Evolutionary conservation across 2,888 invertebrate species (phyloP), one percentile per base, ranked within the genome.

Genomic region (Papilio demoleus): DNA sequence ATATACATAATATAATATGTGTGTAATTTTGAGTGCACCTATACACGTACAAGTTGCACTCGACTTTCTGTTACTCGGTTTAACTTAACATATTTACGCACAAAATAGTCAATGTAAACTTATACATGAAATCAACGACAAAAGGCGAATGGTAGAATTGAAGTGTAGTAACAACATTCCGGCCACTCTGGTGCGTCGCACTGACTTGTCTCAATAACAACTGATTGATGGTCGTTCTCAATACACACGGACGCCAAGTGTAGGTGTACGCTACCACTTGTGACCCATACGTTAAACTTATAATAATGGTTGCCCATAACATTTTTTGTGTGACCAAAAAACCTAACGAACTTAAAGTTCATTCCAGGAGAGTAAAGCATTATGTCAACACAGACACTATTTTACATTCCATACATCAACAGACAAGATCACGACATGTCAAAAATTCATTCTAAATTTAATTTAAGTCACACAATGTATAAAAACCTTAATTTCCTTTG

Each of bases 401-500:
- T n/a, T n/a, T n/a, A n/a, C n/a, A n/a, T 27, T 1, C n/a, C 4
- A 31, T 53, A 53, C 31, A 31, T 53, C n/a, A 53, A 9, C 3
- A 17, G 8, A 53, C 19, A 8, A 22, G 5, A 31, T 56, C 17
- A 17, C 11, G 9, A 2, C 24, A 27, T 53, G 27, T 8, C 27
- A 53, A n/a, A 14, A n/a, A 31, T 50, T 14, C 12, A 47, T 53
- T 64, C 40, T 58, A 40, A 45, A 67, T 59, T 59, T 58, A 47
- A 45, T 38, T 62, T 60, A 36, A 31, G 50, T 5, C 34, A 45
- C 38, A 47, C 24, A 38, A 50, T 27, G 19, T 22, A 22, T 31
- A 60, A 42, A 56, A 67, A 50, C 14, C 9, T 67, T 53, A 40
- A 53, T 40, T 67, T 17, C 24, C 17, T 61, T 67, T 53, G 34